Percentiles rank a stretch among this genome's conserved stretches.
These are phyloP conservation scores for Tipula lateralis DNA, from an alignment of 2,888 invertebrate species.

Conservation along the genomic window DNA sequence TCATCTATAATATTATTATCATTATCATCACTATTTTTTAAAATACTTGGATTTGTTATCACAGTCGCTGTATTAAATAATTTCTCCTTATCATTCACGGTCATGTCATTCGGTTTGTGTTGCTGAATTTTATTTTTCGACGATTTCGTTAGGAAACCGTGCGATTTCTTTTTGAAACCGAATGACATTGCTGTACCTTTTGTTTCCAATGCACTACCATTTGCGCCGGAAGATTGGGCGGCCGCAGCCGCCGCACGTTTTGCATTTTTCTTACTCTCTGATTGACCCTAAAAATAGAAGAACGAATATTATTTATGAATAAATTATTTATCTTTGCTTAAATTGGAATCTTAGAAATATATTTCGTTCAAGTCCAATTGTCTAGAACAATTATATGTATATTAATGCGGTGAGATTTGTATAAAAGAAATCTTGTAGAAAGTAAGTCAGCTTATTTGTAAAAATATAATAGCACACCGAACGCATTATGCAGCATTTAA, in stretches of 20 bases:
- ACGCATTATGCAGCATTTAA: constrained; percentile 9
- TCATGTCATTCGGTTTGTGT: constrained; percentile 34
- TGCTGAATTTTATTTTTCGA: constrained; percentile 43
- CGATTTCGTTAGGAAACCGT: constrained; percentile 47
- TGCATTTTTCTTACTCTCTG: constrained; percentile 44
- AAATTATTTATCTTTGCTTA: not conserved
- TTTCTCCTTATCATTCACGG: constrained; percentile 36
- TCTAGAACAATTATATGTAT: no score
- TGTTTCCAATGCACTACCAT: constrained; percentile 42
- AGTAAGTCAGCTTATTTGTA: not conserved
- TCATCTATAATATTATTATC: constrained; percentile 40
- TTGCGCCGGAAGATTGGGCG: constrained; percentile 35
- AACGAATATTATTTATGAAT: not conserved
- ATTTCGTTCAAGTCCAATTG: not conserved
- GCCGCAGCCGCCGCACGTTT: constrained; percentile 34
- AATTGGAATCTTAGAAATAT: not conserved
- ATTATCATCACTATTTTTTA: constrained; percentile 35
- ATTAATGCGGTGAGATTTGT: not conserved
- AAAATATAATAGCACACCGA: not conserved
- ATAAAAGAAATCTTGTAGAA: not conserved
- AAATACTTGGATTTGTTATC: constrained; percentile 38
- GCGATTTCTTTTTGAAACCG: constrained; percentile 69
- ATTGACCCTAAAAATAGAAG: constrained; percentile 44
- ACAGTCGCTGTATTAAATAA: constrained; percentile 36
- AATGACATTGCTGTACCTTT: constrained; percentile 76